Conservation (phyloP, 64 coral and sea anemone genomes). For the Montipora sp. region DNA sequence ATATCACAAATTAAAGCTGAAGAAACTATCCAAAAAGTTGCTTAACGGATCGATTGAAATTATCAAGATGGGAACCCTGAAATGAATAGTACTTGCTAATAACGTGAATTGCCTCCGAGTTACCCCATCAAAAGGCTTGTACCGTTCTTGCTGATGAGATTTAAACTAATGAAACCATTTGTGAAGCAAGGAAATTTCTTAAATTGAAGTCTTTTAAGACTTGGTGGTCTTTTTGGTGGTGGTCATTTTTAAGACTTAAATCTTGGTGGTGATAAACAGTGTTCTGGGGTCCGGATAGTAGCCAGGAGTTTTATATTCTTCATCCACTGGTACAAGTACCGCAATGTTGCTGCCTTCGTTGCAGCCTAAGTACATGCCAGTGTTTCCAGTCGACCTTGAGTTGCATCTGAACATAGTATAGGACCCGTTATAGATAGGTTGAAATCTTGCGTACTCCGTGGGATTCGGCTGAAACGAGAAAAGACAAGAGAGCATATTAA, state of each 20-base stretch:
- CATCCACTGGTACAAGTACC: background rate
- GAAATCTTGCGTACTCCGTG: background rate
- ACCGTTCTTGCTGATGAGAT: too few species aligned
- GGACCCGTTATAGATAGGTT: background rate
- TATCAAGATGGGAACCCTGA: too few species aligned
- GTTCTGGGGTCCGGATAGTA: background rate
- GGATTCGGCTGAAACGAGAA: background rate
- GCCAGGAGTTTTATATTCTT: background rate
- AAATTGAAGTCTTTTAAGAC: background rate
- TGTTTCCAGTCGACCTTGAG: background rate
- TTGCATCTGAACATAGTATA: background rate
- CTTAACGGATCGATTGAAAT: too few species aligned
- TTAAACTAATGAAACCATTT: too few species aligned
- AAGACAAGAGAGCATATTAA: background rate
- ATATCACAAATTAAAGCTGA: too few species aligned
- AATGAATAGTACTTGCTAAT: too few species aligned
- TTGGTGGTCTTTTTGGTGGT: too few species aligned
- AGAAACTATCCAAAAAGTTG: too few species aligned
- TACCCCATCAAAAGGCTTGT: too few species aligned
- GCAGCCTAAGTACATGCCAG: background rate
- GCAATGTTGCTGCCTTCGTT: background rate
- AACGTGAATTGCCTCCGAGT: too few species aligned
- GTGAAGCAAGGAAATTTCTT: too few species aligned
- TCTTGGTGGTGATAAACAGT: background rate
- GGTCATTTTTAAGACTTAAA: too few species aligned